Evolutionary conservation across 2,797 vertebrate genomes (phyloP).

Genomic region (Sciurus vulgaris): DNA sequence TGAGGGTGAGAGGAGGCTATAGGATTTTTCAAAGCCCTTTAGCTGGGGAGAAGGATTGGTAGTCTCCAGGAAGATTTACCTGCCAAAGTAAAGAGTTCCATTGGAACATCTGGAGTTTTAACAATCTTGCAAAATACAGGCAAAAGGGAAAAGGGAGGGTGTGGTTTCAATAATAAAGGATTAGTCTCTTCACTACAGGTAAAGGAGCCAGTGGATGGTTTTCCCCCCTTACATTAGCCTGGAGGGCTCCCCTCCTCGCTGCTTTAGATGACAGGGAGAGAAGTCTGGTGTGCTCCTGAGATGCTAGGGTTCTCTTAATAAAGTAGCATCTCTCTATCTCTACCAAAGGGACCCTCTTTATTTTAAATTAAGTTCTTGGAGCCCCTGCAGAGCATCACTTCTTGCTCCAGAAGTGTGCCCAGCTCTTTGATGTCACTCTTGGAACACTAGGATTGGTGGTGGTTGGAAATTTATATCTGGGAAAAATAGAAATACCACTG

Average conservation of each 20-base stretch:
- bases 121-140: constrained; percentile 26
- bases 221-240: neutral
- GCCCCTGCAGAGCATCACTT: rapidly evolving
- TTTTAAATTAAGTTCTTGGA: neutral
- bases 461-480: constrained; percentile 29
- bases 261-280: neutral
- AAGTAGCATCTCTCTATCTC: neutral
- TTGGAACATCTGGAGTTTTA: neutral
- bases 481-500: constrained; percentile 24
- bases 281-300: neutral
- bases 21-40: neutral
- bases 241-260: rapidly evolving
- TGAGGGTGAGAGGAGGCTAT: neutral
- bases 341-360: neutral
- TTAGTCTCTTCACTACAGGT: neutral
- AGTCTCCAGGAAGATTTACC: neutral
- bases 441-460: neutral
- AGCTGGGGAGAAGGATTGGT: neutral
- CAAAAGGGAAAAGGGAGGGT: neutral
- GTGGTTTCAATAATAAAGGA: neutral
- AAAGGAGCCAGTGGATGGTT: neutral
- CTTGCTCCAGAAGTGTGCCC: neutral
- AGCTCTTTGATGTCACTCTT: neutral
- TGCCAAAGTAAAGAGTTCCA: neutral
- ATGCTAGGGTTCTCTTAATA: neutral